A percentile compares a stretch with the other conserved stretches of the same genome.
These are phyloP conservation scores for Plutomurus gul DNA, from an alignment of 1,140 invertebrate species.

Conservation along the genomic window DNA sequence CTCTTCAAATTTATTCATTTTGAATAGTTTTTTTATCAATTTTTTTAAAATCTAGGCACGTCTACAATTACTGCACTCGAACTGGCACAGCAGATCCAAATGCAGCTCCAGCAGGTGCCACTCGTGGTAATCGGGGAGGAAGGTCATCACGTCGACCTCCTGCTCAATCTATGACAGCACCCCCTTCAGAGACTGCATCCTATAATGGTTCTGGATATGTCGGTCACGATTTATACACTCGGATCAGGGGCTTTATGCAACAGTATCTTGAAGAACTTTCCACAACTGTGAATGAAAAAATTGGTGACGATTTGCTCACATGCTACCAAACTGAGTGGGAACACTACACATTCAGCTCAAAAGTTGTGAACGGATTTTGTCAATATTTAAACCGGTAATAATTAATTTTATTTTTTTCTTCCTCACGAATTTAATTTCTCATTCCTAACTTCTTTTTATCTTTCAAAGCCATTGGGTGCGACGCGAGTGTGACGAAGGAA, in stretches of 20 bases:
- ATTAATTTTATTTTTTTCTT: not conserved
- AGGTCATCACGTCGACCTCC: not conserved
- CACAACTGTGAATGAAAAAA: not conserved
- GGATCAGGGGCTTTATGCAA: not conserved
- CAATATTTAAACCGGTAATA: slow-evolving; percentile 31
- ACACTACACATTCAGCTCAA: slow-evolving; percentile 20
- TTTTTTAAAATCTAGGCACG: not conserved
- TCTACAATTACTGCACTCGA: slow-evolving; percentile 36
- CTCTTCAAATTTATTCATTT: not conserved
- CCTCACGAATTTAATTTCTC: not conserved
- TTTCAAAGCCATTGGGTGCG: slow-evolving; percentile 27
- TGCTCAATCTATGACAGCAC: too few relatives aligned
- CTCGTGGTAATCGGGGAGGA: not conserved
- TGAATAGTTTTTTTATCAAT: too few relatives aligned
- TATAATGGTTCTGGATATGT: not conserved
- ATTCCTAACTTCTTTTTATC: not conserved
- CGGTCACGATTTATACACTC: slow-evolving; percentile 30
- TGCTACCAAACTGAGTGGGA: slow-evolving; percentile 10
- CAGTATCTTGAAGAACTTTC: not conserved
- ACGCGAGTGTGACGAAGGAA: slow-evolving; percentile 27
- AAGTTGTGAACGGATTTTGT: slow-evolving; percentile 38
- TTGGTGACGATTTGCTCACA: not conserved
- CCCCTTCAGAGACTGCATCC: not conserved
- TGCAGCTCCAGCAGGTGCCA: not conserved
- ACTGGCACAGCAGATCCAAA: not conserved